Conservation (phyloP, 2,797 vertebrate genomes). For the Pseudochaenichthys georgianus region DNA sequence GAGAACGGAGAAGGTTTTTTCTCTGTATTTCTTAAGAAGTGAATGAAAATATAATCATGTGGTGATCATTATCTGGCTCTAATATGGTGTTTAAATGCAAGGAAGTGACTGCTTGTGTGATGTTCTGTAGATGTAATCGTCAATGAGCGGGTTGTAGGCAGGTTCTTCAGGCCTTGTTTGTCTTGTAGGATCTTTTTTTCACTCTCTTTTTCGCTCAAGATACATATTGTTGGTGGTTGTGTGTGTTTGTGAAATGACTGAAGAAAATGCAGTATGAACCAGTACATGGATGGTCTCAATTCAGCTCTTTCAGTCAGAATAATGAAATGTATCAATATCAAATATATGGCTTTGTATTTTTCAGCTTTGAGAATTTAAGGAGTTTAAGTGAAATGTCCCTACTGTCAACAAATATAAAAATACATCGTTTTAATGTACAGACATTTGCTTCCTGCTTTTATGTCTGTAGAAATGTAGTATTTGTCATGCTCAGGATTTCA, state of each 20-base stretch:
- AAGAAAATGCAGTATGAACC: conserved; percentile 1
- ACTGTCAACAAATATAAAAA: background rate
- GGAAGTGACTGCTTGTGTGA: background rate
- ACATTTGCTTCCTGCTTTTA: background rate
- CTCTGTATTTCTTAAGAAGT: background rate
- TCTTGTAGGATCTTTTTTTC: background rate
- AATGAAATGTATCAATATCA: background rate
- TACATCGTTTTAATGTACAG: background rate
- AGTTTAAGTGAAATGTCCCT: background rate
- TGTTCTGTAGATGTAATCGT: background rate
- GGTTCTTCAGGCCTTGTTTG: background rate
- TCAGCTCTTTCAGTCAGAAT: background rate
- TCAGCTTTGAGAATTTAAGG: background rate
- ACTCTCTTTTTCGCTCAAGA: background rate
- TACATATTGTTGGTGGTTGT: background rate
- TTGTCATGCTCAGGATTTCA: background rate
- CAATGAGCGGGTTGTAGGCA: background rate
- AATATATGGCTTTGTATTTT: background rate
- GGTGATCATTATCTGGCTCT: background rate
- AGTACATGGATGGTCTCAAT: background rate
- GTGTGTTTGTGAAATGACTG: conserved; percentile 6
- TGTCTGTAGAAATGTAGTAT: background rate
- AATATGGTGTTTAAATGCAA: conserved; percentile 1
- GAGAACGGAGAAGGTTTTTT: background rate
- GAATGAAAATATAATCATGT: background rate